These are phyloP conservation scores for Drosophila asahinai DNA, from an alignment of 1,140 invertebrate species.

Conservation along the genomic window DNA sequence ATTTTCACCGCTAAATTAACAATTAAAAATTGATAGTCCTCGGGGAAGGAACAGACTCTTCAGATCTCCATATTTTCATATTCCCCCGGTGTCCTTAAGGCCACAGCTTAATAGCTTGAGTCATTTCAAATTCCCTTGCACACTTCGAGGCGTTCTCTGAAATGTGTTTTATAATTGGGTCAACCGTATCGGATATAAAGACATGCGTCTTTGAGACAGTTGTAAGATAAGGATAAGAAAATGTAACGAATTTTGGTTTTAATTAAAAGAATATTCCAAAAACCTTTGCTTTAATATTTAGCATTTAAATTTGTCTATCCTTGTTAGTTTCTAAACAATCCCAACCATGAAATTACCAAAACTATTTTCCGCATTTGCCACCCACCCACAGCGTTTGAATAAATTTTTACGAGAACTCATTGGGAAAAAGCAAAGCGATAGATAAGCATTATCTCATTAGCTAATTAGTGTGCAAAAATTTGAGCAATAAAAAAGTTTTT, in stretches of 20 bases:
- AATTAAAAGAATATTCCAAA: neutral
- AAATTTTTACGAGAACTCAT: slow-evolving; percentile 48
- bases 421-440: slow-evolving; percentile 48
- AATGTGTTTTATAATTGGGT: slow-evolving; percentile 26
- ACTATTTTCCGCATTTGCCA: slow-evolving; percentile 28
- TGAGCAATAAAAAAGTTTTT: slow-evolving; percentile 78
- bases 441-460: slow-evolving; percentile 83
- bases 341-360: slow-evolving; percentile 17
- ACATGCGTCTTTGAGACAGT: neutral
- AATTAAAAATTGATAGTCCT: slow-evolving; percentile 83
- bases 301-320: too few species aligned
- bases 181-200: neutral
- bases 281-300: neutral
- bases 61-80: slow-evolving; percentile 42
- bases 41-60: slow-evolving; percentile 31
- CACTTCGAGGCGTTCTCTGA: slow-evolving; percentile 38
- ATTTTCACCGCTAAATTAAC: slow-evolving; percentile 82
- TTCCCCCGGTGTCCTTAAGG: slow-evolving; percentile 25
- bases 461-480: slow-evolving; percentile 80
- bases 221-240: too few species aligned
- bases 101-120: slow-evolving; percentile 62
- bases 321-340: neutral
- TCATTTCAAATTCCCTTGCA: slow-evolving; percentile 61
- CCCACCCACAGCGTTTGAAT: slow-evolving; percentile 23
- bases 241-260: too few species aligned